Conservation (phyloP, 2,113 vertebrate species). For the Mystacornis crossleyi region DNA sequence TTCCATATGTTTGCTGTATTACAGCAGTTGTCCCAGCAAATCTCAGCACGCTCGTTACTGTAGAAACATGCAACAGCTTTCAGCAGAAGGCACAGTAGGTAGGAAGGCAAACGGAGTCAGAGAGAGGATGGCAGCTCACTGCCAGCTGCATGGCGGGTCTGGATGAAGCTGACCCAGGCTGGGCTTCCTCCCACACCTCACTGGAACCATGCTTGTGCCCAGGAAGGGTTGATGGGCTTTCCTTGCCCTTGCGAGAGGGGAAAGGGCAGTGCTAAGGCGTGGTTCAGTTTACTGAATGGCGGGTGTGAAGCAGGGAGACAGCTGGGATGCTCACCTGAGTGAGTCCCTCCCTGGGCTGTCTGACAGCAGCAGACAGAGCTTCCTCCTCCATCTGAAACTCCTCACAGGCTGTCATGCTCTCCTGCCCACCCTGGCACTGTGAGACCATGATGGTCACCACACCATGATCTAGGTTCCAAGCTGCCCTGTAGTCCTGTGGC, state of each 20-base stretch:
- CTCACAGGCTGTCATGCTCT: fast-evolving
- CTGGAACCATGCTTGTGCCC: neutral
- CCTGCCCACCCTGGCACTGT: too few species aligned
- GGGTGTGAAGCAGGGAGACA: neutral
- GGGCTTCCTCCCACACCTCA: neutral
- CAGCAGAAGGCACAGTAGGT: neutral
- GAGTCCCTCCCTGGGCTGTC: neutral
- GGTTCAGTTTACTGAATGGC: neutral
- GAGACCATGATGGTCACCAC: fast-evolving
- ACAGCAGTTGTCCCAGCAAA: neutral
- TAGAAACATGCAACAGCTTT: neutral
- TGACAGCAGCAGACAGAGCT: neutral
- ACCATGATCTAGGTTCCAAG: fast-evolving
- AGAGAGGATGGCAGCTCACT: neutral
- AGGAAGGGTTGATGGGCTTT: neutral
- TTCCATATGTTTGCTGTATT: neutral
- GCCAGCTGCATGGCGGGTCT: neutral
- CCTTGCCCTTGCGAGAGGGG: neutral
- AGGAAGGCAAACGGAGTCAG: neutral
- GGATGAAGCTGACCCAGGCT: neutral
- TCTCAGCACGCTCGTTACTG: neutral
- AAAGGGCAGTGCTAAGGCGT: neutral
- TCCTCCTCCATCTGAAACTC: neutral
- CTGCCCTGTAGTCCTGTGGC: neutral
- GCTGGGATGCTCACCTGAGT: fast-evolving